Conservation (phyloP, 2,888 invertebrate species). For the Chrysolina haemoptera region DNA sequence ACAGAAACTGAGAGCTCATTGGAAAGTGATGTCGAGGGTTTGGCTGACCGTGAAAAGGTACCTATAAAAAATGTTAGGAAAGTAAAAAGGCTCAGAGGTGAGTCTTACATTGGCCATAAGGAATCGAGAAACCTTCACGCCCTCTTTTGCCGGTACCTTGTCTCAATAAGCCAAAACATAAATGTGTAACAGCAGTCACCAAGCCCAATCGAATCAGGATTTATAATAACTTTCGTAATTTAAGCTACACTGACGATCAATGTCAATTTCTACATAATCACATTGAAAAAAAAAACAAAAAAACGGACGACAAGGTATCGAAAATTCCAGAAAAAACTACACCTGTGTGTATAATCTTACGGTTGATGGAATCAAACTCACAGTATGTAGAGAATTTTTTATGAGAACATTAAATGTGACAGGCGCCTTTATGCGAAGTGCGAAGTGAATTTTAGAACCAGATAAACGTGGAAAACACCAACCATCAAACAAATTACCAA, state of each 20-base stretch:
- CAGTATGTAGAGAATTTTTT: slow-evolving; percentile 51
- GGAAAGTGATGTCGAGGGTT: slow-evolving; percentile 30
- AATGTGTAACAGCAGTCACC: too few relatives aligned
- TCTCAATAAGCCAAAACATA: slow-evolving; percentile 50
- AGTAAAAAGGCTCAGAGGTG: slow-evolving; percentile 39
- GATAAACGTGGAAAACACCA: slow-evolving; percentile 48
- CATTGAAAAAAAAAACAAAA: neutral
- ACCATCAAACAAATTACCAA: slow-evolving; percentile 42
- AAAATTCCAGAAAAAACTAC: slow-evolving; percentile 47
- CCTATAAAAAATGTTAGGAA: slow-evolving; percentile 36
- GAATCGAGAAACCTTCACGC: slow-evolving; percentile 35
- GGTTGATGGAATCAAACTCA: slow-evolving; percentile 40
- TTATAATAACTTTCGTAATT: too few relatives aligned
- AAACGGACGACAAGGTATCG: slow-evolving; percentile 44
- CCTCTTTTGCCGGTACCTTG: slow-evolving; percentile 50
- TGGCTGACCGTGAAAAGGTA: slow-evolving; percentile 26
- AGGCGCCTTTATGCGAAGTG: too few relatives aligned
- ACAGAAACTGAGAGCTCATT: slow-evolving; percentile 30
- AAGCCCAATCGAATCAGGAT: too few relatives aligned
- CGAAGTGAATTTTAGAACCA: slow-evolving; percentile 43
- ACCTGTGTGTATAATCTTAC: too few relatives aligned
- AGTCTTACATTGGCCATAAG: slow-evolving; percentile 42
- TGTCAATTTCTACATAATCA: slow-evolving; percentile 9
- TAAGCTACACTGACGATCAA: too few relatives aligned
- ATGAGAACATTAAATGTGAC: slow-evolving; percentile 47